phyloP scores from a whole-genome alignment of 2,797 vertebrate species.

The Alca torda region DNA sequence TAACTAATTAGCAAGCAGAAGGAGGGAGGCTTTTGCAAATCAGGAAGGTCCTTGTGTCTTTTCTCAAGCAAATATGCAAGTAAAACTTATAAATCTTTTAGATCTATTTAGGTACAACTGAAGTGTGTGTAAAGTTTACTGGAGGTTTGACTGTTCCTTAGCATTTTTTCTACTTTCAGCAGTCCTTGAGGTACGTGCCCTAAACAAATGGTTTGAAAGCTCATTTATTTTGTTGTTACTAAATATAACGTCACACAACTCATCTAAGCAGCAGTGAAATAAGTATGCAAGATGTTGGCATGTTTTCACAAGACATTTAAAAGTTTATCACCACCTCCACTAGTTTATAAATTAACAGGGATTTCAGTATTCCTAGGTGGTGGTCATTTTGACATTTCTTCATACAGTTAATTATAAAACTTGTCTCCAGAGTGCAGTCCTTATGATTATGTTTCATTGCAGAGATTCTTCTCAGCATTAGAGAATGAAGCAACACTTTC shows the following conservation, averaged over 20 bases:
- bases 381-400: not conserved
- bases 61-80: not conserved
- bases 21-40: not conserved
- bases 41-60: not conserved
- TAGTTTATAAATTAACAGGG: not conserved
- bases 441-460: not conserved
- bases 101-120: not conserved
- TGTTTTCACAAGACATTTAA: not conserved
- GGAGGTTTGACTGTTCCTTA: not conserved
- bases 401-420: not conserved
- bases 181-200: not conserved
- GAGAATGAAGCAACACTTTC: not conserved
- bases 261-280: not conserved
- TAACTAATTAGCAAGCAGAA: not conserved
- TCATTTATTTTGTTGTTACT: not conserved
- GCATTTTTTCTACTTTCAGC: not conserved
- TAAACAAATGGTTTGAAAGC: not conserved
- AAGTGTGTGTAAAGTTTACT: not conserved
- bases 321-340: not conserved
- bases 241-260: not conserved
- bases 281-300: not conserved
- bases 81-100: not conserved
- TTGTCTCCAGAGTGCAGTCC: not conserved
- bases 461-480: not conserved
- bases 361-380: not conserved